Evolutionary conservation across 2,888 invertebrate species (phyloP).

Genomic region (Gastrophysa polygoni): DNA sequence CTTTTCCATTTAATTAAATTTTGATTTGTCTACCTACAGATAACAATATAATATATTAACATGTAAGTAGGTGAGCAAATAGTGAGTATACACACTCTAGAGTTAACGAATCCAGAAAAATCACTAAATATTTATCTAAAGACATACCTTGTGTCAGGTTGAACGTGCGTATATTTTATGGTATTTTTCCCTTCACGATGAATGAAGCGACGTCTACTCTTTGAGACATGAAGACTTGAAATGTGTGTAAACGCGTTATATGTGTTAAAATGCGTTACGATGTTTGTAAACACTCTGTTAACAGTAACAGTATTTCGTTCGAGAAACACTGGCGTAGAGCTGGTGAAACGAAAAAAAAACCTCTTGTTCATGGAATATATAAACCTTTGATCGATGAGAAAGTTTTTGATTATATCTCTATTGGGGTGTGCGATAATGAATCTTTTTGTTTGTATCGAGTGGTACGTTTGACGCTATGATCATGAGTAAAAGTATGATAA

Average conservation of each 20-base stretch:
- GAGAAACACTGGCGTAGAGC: neutral
- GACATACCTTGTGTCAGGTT: neutral
- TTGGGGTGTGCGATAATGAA: no score
- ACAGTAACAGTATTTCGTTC: neutral
- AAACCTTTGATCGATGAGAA: no score
- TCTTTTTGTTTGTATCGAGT: no score
- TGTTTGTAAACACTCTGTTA: conserved; percentile 14
- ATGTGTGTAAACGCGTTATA: conserved; percentile 1
- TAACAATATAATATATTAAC: no score
- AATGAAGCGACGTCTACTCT: conserved; percentile 8
- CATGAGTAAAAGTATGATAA: no score
- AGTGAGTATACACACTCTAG: no score
- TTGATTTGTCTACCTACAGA: no score
- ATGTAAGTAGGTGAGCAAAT: no score
- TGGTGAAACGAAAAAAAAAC: neutral
- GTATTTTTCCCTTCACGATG: neutral
- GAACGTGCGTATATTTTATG: neutral
- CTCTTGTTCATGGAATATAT: neutral
- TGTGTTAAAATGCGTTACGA: conserved; percentile 8
- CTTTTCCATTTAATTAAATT: no score
- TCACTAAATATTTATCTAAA: conserved; percentile 1
- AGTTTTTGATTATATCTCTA: no score
- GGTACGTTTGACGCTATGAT: no score
- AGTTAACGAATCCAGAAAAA: neutral
- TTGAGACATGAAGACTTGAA: conserved; percentile 6